Percentiles rank a stretch among this genome's conserved stretches.
These are phyloP conservation scores for Thryonomys swinderianus DNA, from an alignment of 2,113 vertebrate genomes.

Conservation along the genomic window DNA sequence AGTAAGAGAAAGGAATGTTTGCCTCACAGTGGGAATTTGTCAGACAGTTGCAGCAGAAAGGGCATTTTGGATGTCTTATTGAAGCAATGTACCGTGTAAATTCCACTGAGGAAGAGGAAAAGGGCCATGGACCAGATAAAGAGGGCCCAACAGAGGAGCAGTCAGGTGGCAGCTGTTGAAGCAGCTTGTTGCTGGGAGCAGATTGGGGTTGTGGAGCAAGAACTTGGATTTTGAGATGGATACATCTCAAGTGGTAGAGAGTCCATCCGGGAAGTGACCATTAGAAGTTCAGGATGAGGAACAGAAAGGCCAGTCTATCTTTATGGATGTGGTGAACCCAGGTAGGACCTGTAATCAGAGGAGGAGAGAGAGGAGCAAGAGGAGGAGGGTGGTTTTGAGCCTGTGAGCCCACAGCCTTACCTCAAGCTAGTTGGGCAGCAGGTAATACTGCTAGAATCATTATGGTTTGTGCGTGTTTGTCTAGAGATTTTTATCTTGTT, in stretches of 20 bases:
- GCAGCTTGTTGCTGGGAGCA: neutral
- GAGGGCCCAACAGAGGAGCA: neutral
- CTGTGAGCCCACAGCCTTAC: neutral
- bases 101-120: neutral
- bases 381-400: neutral
- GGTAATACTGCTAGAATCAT: neutral
- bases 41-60: neutral
- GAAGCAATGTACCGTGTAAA: accelerated
- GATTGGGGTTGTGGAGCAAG: accelerated
- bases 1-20: neutral
- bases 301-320: neutral
- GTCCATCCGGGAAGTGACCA: neutral
- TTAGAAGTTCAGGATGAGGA: neutral
- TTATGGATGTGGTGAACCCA: accelerated
- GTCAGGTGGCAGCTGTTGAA: neutral
- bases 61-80: accelerated
- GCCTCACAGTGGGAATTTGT: neutral
- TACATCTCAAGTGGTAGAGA: accelerated
- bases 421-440: neutral
- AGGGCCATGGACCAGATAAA: accelerated
- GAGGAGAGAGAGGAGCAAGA: neutral
- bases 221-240: neutral
- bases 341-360: neutral
- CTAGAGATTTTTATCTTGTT: too few relatives aligned
- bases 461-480: neutral